Evolutionary conservation across 1,140 invertebrate genomes (phyloP), one percentile per base, ranked within the genome.

Genomic region (Drosophila carrolli): DNA sequence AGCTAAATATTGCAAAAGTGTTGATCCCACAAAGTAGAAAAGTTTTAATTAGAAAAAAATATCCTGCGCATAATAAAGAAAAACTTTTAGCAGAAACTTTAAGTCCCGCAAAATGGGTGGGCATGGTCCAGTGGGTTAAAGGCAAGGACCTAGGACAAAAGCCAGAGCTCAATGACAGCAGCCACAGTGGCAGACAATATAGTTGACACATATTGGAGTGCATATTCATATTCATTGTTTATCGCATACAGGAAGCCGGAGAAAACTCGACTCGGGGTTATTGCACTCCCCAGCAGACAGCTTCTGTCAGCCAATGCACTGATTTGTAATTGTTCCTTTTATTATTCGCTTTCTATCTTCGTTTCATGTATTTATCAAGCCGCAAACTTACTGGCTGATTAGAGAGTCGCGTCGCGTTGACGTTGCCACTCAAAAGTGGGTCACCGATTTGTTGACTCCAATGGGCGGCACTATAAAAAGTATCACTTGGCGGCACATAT

Each of bases 21-120:
- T 55, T 63, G 29, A 55, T 35, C 29, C 50, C 57, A 74, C 32
- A 68, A 40, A 32, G 38, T 27, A 51, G 19, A 83, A 80, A 86
- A 89, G 48, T 85, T 85, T 78, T 83, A 85, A 85, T 85, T 75
- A 75, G 16, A 51, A 50, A 43, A 73, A 40, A 41, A 46, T 23
- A 55, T 11, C n/a, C n/a, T 6, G 9, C n/a, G 27, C 16, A 60
- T 32, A 41, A 32, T 60, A 23, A 23, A 35, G 41, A 60, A 27
- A 32, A 63, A 44, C 38, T 65, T 65, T n/a, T 37, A 2, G 38
- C 13, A 55, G 38, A 63, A 51, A 53, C 40, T 46, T 57, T 46
- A 44, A 57, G 35, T 50, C 19, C 8, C 37, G 8, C 4, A 27
- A 9, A 50, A 11, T 38, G 7, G 1, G 5, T 19, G 11, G 5